phyloP scores from a whole-genome alignment of 2,113 vertebrate species.

The Triplophysa rosa region DNA sequence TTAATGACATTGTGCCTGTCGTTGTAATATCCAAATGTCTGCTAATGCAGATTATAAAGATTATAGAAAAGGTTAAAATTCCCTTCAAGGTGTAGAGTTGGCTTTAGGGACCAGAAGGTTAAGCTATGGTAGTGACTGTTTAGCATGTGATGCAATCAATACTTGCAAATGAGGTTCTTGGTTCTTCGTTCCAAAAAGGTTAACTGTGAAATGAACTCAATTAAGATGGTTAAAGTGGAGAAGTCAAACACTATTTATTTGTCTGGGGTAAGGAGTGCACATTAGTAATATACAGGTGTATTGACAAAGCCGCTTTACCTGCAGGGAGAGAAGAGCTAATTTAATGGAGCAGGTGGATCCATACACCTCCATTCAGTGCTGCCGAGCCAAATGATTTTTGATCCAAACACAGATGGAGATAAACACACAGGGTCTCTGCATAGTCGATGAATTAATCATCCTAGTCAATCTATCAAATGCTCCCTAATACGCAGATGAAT shows the following conservation, averaged over 20 bases:
- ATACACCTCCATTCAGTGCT: slow-evolving; percentile 49
- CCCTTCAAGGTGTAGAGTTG: not conserved
- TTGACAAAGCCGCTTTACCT: slow-evolving; percentile 47
- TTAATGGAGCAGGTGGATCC: slow-evolving; percentile 52
- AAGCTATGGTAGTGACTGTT: slow-evolving; percentile 11
- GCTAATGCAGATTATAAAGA: slow-evolving; percentile 14
- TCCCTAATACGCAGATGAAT: slow-evolving; percentile 27
- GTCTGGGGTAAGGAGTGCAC: slow-evolving; percentile 23
- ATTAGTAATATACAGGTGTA: slow-evolving; percentile 42
- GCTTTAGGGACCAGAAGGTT: slow-evolving; percentile 20
- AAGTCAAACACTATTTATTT: slow-evolving; percentile 58
- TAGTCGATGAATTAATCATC: slow-evolving; percentile 46
- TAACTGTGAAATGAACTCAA: slow-evolving; percentile 55
- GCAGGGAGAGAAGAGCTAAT: slow-evolving; percentile 49
- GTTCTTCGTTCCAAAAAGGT: slow-evolving; percentile 56
- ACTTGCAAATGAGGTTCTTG: slow-evolving; percentile 57
- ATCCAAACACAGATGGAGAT: slow-evolving; percentile 45
- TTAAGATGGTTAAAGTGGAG: slow-evolving; percentile 53
- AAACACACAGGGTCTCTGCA: slow-evolving; percentile 34
- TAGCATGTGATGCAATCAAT: slow-evolving; percentile 52
- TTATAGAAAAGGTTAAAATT: slow-evolving; percentile 5
- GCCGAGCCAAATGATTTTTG: slow-evolving; percentile 55
- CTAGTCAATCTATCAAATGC: slow-evolving; percentile 35
- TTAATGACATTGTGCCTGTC: not conserved
- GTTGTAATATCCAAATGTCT: not conserved